Percentiles rank a stretch among this genome's conserved stretches.
Conservation (phyloP, 1,140 invertebrate species). For the Campoletis sonorensis region DNA sequence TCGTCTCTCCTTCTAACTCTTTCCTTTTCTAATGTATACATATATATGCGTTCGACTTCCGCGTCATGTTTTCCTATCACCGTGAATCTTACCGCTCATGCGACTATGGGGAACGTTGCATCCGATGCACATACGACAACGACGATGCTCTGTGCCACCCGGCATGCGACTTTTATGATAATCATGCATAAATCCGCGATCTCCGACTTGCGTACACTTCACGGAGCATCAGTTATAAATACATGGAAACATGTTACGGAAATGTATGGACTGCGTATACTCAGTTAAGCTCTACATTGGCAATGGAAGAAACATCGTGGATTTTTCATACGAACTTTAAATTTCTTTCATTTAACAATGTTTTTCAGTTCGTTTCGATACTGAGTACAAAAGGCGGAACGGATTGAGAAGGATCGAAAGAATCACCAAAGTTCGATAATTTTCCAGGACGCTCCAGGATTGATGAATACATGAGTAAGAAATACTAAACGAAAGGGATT, state of each 20-base stretch:
- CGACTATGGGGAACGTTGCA: constrained; percentile 14
- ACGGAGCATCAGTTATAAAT: constrained; percentile 5
- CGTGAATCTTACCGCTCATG: constrained; percentile 48
- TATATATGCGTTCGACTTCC: constrained; percentile 4
- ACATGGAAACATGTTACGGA: neutral
- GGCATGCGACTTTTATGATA: constrained; percentile 33
- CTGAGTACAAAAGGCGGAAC: neutral
- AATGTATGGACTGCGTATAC: neutral
- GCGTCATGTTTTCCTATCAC: constrained; percentile 39
- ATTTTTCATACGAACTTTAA: neutral
- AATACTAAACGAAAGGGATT: too few species aligned
- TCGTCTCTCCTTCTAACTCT: constrained; percentile 1
- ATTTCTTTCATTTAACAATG: neutral
- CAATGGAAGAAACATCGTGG: neutral
- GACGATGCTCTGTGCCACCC: constrained; percentile 28
- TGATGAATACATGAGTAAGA: too few species aligned
- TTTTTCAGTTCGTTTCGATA: neutral
- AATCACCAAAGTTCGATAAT: too few species aligned
- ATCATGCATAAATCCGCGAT: constrained; percentile 13
- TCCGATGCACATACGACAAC: neutral
- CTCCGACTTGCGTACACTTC: neutral
- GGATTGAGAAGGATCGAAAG: too few species aligned
- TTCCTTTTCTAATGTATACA: neutral
- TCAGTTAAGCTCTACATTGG: neutral
- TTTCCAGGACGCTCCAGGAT: too few species aligned